These are phyloP conservation scores for Parnassius glacialis DNA, from an alignment of 2,888 invertebrate genomes.

Conservation along the genomic window DNA sequence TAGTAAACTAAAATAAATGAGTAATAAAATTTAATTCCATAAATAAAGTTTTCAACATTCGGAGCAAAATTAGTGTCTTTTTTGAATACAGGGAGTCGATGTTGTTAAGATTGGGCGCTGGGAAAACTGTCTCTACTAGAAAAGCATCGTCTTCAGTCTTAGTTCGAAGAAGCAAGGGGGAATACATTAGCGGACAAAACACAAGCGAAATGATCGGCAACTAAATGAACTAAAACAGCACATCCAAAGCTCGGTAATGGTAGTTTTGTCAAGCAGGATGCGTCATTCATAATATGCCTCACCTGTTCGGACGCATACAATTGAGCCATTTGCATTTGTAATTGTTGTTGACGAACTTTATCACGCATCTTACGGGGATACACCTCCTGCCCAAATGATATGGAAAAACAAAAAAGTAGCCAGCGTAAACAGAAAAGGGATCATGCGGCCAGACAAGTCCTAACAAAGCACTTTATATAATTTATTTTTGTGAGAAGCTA, in stretches of 20 bases:
- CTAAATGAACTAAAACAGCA: conserved; percentile 70
- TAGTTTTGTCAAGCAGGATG: conserved; percentile 69
- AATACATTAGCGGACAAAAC: conserved; percentile 47
- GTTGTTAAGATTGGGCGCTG: conserved; percentile 20
- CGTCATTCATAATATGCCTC: conserved; percentile 71
- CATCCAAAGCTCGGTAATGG: conserved; percentile 74
- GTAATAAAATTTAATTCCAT: background rate
- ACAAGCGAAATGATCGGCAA: conserved; percentile 58
- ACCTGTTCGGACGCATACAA: conserved; percentile 79
- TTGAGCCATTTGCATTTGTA: conserved; percentile 82
- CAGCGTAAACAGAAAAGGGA: conserved; percentile 77
- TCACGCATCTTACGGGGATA: conserved; percentile 91
- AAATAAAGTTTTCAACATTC: conserved; percentile 19
- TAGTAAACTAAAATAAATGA: no score
- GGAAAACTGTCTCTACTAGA: conserved; percentile 20
- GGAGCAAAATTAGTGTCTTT: conserved; percentile 12
- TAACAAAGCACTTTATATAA: conserved; percentile 55
- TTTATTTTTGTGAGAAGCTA: conserved; percentile 41
- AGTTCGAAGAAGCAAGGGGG: conserved; percentile 52
- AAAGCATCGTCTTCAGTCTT: conserved; percentile 37
- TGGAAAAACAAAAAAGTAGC: conserved; percentile 80
- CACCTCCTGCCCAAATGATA: conserved; percentile 86
- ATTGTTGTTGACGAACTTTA: conserved; percentile 86
- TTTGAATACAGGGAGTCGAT: conserved; percentile 5
- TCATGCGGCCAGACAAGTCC: conserved; percentile 68